These are phyloP conservation scores for Erannis defoliaria DNA, from an alignment of 2,888 invertebrate species.

Conservation along the genomic window DNA sequence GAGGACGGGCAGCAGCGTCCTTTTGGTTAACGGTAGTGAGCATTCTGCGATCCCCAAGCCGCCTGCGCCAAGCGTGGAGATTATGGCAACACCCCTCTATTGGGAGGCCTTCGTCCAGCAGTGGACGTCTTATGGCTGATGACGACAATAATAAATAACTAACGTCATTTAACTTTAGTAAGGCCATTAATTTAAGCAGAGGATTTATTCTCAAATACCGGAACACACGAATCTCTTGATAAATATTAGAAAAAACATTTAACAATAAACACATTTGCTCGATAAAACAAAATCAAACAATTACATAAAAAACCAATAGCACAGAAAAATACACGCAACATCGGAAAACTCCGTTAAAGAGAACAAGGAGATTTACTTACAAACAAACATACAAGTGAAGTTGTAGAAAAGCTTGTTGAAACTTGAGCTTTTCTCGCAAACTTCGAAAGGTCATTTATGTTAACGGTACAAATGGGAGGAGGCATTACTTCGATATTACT, in stretches of 20 bases:
- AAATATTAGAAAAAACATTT: too few relatives aligned
- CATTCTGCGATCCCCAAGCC: too few relatives aligned
- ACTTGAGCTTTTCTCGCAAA: constrained; percentile 20
- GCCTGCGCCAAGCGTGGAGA: too few relatives aligned
- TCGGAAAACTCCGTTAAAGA: constrained; percentile 6
- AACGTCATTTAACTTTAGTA: too few relatives aligned
- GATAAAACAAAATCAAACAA: not conserved
- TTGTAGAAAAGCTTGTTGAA: constrained; percentile 26
- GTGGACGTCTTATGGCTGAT: too few relatives aligned
- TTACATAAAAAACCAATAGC: not conserved
- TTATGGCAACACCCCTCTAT: too few relatives aligned
- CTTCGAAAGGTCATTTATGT: constrained; percentile 27
- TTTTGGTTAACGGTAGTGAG: too few relatives aligned
- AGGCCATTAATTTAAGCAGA: too few relatives aligned
- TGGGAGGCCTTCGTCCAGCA: too few relatives aligned
- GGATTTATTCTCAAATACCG: not conserved
- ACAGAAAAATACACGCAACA: constrained; percentile 7
- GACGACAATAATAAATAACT: too few relatives aligned
- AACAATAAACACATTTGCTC: too few relatives aligned
- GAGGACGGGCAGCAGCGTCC: too few relatives aligned
- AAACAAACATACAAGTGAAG: constrained; percentile 27
- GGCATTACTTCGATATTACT: constrained; percentile 19
- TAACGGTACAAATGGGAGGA: constrained; percentile 18
- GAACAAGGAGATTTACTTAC: constrained; percentile 20
- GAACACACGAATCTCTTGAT: not conserved